Base-by-base conservation (phyloP, 2,797 vertebrate species). In the Phataginus tetradactyla region DNA sequence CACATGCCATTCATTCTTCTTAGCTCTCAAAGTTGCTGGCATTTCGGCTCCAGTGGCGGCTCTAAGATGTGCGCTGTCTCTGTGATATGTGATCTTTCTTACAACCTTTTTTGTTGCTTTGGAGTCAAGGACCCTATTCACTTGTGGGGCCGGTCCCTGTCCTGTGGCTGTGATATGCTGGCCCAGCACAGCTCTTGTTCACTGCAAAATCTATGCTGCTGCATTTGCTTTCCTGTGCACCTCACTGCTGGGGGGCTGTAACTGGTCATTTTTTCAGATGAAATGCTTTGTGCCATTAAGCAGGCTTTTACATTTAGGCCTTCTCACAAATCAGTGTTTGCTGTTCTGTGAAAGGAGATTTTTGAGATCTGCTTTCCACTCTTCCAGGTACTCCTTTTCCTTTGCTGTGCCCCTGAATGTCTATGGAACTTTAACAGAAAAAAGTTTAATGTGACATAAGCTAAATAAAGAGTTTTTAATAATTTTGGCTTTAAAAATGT, bases 381-480 rank as follows among this genome's bases (percentile, higher is more conserved):
- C 42, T 21, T 68, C n/a, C 49, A 25, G 85, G 51, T 71, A 92
- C 42, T n/a, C 25, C 10, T 61, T 87, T 95, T 80, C 85, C 49
- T 74, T 83, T 55, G 37, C 69, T 51, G 32, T 81, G 37, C 69
- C 63, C 68, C 95, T 95, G 27, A 51, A 63, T 91, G 57, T 90
- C 23, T 37, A 25, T 85, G 57, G 74, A 93, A 91, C 37, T 78
- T 25, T 84, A 51, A 34, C 64, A 95, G 51, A 96, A 81, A 92
- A 14, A 96, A 81, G 69, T 91, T 90, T 79, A 85, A 86, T 86
- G 83, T 95, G 75, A 78, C 32, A 79, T 42, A 94, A 87, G 59
- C n/a, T 92, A 85, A 97, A 97, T 98, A 98, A 97, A 97, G 39
- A 94, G 80, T 29, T 95, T 93, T 96, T 83, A 45, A 37, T 92